Percentiles rank a stretch among this genome's conserved stretches.
These are phyloP conservation scores for Galago senegalensis DNA, from an alignment of 2,797 vertebrate species.

Conservation along the genomic window DNA sequence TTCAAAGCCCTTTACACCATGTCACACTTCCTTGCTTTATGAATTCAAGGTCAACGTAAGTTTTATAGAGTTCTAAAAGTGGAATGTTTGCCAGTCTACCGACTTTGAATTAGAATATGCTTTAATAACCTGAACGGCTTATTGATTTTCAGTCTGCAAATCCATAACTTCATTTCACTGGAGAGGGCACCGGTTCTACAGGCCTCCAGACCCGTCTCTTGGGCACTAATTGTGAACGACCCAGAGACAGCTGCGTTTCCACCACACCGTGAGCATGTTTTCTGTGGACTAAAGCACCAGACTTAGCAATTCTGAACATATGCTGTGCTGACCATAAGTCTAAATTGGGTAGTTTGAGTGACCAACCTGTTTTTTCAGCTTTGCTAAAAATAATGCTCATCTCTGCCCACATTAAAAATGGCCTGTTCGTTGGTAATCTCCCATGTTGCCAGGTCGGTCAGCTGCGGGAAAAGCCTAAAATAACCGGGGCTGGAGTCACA, in stretches of 20 bases:
- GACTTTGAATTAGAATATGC: slow-evolving; percentile 26
- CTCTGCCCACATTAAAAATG: not conserved
- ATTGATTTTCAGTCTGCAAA: not conserved
- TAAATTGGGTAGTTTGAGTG: not conserved
- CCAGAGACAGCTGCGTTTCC: not conserved
- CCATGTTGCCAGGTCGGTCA: not conserved
- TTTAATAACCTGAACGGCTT: not conserved
- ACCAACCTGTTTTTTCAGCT: slow-evolving; percentile 3
- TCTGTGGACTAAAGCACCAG: not conserved
- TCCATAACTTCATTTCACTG: not conserved
- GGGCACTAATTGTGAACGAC: not conserved
- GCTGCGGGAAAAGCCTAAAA: not conserved
- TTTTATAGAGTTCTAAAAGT: slow-evolving; percentile 36
- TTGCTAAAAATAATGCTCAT: slow-evolving; percentile 23
- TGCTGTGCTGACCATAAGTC: not conserved
- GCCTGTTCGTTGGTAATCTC: not conserved
- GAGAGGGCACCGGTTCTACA: not conserved
- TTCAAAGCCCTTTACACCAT: not conserved
- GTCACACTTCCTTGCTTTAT: not conserved
- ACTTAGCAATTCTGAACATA: slow-evolving; percentile 1
- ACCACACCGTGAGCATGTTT: not conserved
- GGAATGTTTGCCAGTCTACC: not conserved
- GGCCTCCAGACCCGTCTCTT: not conserved
- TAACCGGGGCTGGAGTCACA: not conserved
- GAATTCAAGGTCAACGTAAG: not conserved